Evolutionary conservation across 2,888 invertebrate genomes (phyloP), one percentile per base, ranked within the genome.

Genomic region (Cheilosia vernalis): DNA sequence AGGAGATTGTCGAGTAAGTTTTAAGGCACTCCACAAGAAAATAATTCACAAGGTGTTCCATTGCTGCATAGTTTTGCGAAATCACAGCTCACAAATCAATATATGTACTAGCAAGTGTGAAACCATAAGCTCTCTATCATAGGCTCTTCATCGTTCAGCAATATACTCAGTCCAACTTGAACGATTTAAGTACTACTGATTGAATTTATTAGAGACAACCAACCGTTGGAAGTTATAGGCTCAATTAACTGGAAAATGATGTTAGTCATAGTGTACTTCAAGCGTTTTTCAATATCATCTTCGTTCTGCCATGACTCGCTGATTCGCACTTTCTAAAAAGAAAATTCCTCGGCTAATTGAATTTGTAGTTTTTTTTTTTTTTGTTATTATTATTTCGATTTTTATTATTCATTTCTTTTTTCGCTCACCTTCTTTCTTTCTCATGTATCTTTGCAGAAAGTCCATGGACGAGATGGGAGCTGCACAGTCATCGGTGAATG

Each of bases 401-500:
- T 69, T 58, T 61, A 67, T 84, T 64, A 70, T 82, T 78, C 49
- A 63, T 81, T 73, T 73, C 53, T 64, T 70, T 84, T 60, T 82
- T 69, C 78, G 58, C 70, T 87, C 67, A 67, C 78, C 74, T 87
- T 81, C 86, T 84, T 58, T 37, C 53, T 51, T 51, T 27, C 60
- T 58, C 66, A 63, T 72, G 44, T 94, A 93, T 95, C 95, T 91
- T 95, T 96, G 95, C 94, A 97, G 97, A 93, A 96, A 97, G 89
- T 94, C 96, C 87, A 96, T 96, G 93, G 97, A 97, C 93, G 96
- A 96, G 91, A 96, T 96, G 90, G 95, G 95, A 88, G 96, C 96
- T 90, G 95, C 96, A 74, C 95, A 91, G 89, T 91, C 96, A 87
- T 96, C 97, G 88, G 96, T 96, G 90, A 97, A 97, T 93, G 96